Conservation (phyloP, 2,888 invertebrate species). For the Lasioglossum leucozonium region DNA sequence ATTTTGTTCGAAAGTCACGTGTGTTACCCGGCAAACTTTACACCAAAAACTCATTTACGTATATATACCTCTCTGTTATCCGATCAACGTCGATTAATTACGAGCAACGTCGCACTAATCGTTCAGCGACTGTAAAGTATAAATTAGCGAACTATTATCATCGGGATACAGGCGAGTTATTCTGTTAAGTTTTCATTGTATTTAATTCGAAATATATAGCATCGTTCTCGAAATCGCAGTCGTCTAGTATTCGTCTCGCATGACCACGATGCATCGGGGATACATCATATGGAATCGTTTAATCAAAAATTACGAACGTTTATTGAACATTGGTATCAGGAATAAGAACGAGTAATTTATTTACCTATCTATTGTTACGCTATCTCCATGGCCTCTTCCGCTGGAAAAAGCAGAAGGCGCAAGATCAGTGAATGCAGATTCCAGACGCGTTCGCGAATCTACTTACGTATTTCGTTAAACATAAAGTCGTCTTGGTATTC, state of each 20-base stretch:
- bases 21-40: conserved; percentile 65
- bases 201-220: conserved; percentile 54
- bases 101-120: not conserved
- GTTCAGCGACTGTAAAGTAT: conserved; percentile 3
- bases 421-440: not conserved
- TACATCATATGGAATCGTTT: not conserved
- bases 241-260: not conserved
- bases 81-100: conserved; percentile 37
- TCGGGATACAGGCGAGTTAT: conserved; percentile 13
- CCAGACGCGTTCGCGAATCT: not conserved
- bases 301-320: conserved; percentile 20
- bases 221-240: conserved; percentile 31
- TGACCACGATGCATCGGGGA: not conserved
- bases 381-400: conserved; percentile 78
- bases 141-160: conserved; percentile 36
- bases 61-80: conserved; percentile 60
- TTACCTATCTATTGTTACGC: conserved; percentile 61
- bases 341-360: conserved; percentile 21
- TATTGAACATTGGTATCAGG: conserved; percentile 25
- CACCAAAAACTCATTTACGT: conserved; percentile 77
- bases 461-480: conserved; percentile 89
- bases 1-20: conserved; percentile 1
- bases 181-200: conserved; percentile 57
- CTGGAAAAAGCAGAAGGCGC: conserved; percentile 63
- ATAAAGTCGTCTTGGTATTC: conserved; percentile 98